These are phyloP conservation scores for Illadopsis cleaveri DNA, from an alignment of 2,113 vertebrate genomes.

Conservation along the genomic window DNA sequence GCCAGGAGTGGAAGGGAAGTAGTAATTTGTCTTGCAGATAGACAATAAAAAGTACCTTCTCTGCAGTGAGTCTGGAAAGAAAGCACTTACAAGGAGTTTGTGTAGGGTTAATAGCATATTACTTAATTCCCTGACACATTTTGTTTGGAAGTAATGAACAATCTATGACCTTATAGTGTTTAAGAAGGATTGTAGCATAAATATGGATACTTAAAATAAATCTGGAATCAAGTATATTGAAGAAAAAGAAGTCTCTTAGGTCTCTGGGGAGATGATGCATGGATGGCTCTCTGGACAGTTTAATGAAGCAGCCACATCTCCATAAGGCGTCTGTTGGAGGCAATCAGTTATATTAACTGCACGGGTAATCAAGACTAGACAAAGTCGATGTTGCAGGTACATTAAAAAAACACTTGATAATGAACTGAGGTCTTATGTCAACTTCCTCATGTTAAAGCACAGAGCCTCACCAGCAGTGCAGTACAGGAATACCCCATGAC, in stretches of 20 bases:
- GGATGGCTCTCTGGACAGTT: not conserved
- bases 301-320: not conserved
- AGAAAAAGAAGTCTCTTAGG: not conserved
- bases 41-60: not conserved
- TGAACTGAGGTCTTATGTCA: not conserved
- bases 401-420: not conserved
- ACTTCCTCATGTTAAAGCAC: not conserved
- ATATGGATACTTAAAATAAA: not conserved
- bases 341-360: not conserved
- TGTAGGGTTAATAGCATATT: not conserved
- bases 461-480: not conserved
- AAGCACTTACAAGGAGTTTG: not conserved
- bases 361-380: not conserved
- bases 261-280: not conserved
- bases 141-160: not conserved
- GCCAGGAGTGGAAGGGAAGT: not conserved
- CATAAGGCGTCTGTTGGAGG: not conserved
- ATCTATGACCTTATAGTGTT: not conserved
- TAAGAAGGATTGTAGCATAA: not conserved
- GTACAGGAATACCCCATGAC: not conserved
- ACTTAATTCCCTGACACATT: not conserved
- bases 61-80: not conserved
- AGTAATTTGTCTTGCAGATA: not conserved
- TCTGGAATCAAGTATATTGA: not conserved
- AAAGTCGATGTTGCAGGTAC: not conserved